A percentile compares a stretch with the other conserved stretches of the same genome.
Evolutionary conservation across 2,888 invertebrate genomes (phyloP).

Genomic region (Deroplatys truncata): DNA sequence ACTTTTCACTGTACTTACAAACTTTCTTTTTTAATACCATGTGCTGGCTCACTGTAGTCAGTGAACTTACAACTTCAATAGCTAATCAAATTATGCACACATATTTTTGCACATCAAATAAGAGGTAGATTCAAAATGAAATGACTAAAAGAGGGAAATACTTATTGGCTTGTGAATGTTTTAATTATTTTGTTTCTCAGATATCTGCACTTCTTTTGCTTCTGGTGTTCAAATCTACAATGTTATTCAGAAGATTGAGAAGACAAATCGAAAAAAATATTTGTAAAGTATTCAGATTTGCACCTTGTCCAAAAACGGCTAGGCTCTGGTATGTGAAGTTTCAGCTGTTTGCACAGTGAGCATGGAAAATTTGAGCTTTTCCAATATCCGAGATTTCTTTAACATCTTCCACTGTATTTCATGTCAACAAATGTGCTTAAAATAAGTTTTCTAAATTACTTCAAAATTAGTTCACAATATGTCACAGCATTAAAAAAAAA

Average conservation of each 20-base stretch:
- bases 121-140: neutral
- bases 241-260: neutral
- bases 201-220: neutral
- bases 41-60: neutral
- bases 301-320: neutral
- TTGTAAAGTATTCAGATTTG: neutral
- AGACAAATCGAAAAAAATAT: neutral
- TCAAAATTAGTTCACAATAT: neutral
- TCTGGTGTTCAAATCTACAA: neutral
- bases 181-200: neutral
- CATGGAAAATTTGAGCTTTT: neutral
- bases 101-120: neutral
- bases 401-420: neutral
- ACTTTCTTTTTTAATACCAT: neutral
- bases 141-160: neutral
- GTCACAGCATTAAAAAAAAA: neutral
- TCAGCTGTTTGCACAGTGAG: neutral
- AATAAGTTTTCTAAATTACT: neutral
- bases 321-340: neutral
- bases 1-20: neutral
- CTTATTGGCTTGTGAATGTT: neutral
- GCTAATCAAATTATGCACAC: neutral
- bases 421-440: neutral
- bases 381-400: neutral
- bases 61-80: neutral